Base-by-base conservation (phyloP, 2,797 vertebrate genomes). In the Taeniopygia guttata region DNA sequence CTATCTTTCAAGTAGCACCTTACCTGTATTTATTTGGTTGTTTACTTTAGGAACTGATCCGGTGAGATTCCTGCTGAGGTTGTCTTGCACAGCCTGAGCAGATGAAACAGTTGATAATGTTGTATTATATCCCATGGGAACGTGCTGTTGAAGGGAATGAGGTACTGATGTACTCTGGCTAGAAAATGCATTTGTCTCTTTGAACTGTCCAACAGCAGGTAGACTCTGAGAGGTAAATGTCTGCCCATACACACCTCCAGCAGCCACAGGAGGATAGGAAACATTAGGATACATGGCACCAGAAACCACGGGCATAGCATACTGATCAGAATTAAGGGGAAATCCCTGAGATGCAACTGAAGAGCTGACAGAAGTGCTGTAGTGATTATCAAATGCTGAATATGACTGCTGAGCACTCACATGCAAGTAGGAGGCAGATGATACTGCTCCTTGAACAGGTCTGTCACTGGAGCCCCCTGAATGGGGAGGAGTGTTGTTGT, bases 21-120 rank as follows among this genome's bases (percentile, higher is more conserved):
- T 97, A 99, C 99, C 98, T 97, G 98, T 89, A 94, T 92, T 98
- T 89, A 96, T 92, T 95, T 98, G 98, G 95, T 98, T 98, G 83
- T 98, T 98, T 81, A 98, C 95, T 51, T 97, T 79, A 42, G 97
- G 68, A 93, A 95, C 5, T 0, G 97, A 95, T 93, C 90, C 98
- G 77, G 94, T 13, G 49, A 96, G 91, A 96, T 95, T 91, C 96
- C 96, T 92, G 40, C 89, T 72, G 63, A 97, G 97, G 85, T 92
- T 98, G 46, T 97, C 97, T 63, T 98, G 98, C 87, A 95, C 46
- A 2, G 97, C 68, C 42, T 96, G 96, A 89, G 95, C 94, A 94
- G 97, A 92, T 9, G 98, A 76, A 34, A 95, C 17, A 62, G 97
- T 55, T 62, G 97, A 92, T 5, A 97, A 90, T 2, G 85, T 86